Percentiles rank a stretch among this genome's conserved stretches.
phyloP scores from a whole-genome alignment of 1,140 invertebrate species.

The Scylla paramamosain region DNA sequence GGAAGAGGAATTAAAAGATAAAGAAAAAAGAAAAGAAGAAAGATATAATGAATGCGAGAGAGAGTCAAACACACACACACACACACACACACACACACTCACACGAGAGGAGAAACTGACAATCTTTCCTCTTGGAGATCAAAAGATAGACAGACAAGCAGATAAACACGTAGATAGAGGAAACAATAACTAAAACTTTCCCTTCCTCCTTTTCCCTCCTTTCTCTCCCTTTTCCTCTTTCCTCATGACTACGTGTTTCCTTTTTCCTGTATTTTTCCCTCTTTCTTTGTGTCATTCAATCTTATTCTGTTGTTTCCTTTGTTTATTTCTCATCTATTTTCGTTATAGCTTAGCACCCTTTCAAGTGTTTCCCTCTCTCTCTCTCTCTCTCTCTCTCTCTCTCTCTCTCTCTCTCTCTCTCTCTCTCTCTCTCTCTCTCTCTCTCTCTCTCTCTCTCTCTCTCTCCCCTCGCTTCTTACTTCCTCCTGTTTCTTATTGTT shows the following conservation, averaged over 20 bases:
- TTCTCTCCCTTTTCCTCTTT: not conserved
- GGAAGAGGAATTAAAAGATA: no score
- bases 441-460: not conserved
- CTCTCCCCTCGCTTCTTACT: not conserved
- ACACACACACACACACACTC: no score
- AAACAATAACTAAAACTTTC: not conserved
- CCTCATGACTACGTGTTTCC: not conserved
- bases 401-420: conserved; percentile 30
- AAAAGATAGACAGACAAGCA: not conserved
- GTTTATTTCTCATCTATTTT: not conserved
- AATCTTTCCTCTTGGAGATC: not conserved
- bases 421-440: conserved; percentile 25
- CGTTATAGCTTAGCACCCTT: not conserved
- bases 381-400: not conserved
- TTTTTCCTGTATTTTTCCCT: not conserved
- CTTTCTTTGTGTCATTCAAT: not conserved
- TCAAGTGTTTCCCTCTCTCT: not conserved
- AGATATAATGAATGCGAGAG: no score
- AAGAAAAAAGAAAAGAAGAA: no score
- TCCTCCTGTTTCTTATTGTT: not conserved
- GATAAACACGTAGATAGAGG: not conserved
- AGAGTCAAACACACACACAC: no score
- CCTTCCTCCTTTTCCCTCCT: not conserved
- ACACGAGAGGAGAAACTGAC: not conserved
- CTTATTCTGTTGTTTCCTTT: not conserved